These are phyloP conservation scores for Anabacerthia variegaticeps DNA, from an alignment of 2,797 vertebrate genomes.

Conservation along the genomic window DNA sequence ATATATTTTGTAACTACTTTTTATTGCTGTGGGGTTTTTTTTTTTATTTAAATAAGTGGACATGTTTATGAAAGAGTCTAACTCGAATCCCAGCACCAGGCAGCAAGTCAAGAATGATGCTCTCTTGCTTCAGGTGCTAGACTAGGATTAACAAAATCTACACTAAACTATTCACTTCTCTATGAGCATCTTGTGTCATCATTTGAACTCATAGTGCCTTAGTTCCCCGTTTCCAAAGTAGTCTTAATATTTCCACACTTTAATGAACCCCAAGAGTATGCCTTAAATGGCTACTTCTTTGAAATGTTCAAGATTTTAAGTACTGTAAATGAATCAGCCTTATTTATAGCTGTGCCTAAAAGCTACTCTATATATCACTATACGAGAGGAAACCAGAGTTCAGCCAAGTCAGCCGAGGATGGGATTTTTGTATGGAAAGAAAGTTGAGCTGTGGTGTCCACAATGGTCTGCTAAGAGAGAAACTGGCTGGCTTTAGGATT, in stretches of 20 bases:
- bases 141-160: neutral
- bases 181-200: neutral
- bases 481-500: neutral
- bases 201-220: neutral
- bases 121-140: neutral
- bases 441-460: neutral
- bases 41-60: neutral
- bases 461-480: neutral
- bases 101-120: neutral
- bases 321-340: neutral
- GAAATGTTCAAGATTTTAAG: slow-evolving; percentile 34
- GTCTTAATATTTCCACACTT: neutral
- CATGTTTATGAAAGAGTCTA: neutral
- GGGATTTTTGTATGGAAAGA: neutral
- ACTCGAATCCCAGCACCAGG: neutral
- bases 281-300: neutral
- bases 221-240: neutral
- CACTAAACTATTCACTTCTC: neutral
- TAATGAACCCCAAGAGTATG: neutral
- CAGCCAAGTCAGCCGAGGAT: neutral
- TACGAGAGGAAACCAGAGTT: neutral
- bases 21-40: neutral
- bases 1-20: neutral
- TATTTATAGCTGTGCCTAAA: slow-evolving; percentile 22
- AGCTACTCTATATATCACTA: neutral